Conservation (phyloP, 2,888 invertebrate species). For the Drosophila eohydei region DNA sequence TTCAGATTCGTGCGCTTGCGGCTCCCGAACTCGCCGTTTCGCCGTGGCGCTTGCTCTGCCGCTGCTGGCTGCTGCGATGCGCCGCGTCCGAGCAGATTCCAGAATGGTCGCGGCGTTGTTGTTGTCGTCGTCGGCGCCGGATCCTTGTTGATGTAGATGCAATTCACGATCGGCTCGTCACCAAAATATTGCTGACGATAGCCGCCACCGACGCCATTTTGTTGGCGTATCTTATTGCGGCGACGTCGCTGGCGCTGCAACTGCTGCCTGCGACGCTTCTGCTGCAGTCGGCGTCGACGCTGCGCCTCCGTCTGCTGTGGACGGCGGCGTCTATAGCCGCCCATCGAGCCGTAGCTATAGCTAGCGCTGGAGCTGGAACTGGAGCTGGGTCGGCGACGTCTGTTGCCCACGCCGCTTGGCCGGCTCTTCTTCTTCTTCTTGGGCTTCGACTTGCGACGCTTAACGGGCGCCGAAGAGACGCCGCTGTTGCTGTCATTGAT, state of each 20-base stretch:
- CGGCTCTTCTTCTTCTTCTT: slow-evolving; percentile 38
- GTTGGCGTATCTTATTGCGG: slow-evolving; percentile 60
- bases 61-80: slow-evolving; percentile 18
- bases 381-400: slow-evolving; percentile 40
- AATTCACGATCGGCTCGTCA: slow-evolving; percentile 71
- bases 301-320: slow-evolving; percentile 38
- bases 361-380: slow-evolving; percentile 22
- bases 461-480: slow-evolving; percentile 6
- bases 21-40: slow-evolving; percentile 64
- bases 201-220: slow-evolving; percentile 30
- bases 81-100: slow-evolving; percentile 77
- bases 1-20: slow-evolving; percentile 76
- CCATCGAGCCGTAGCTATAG: slow-evolving; percentile 29
- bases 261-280: slow-evolving; percentile 52
- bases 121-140: slow-evolving; percentile 62
- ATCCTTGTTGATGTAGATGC: slow-evolving; percentile 79
- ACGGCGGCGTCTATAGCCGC: slow-evolving; percentile 66
- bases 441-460: slow-evolving; percentile 33
- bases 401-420: slow-evolving; percentile 35
- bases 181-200: slow-evolving; percentile 50
- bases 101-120: slow-evolving; percentile 80
- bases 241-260: slow-evolving; percentile 55
- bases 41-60: slow-evolving; percentile 35
- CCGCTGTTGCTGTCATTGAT: slow-evolving; percentile 16
- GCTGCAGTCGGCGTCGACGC: slow-evolving; percentile 28